phyloP scores from a whole-genome alignment of 2,888 invertebrate species.

The Tinea semifulvella region DNA sequence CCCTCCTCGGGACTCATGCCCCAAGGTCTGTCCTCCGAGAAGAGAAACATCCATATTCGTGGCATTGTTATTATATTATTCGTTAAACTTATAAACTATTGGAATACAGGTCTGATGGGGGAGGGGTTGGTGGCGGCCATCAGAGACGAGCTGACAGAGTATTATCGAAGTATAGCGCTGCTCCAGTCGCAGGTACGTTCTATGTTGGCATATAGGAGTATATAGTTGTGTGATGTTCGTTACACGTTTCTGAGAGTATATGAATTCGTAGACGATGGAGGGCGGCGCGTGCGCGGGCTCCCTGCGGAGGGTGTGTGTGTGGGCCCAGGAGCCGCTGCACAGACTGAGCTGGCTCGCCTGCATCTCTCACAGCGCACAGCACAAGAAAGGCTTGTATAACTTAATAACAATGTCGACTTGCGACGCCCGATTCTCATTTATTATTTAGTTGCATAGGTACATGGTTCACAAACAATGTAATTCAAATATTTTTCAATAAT shows the following conservation, averaged over 20 bases:
- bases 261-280: slow-evolving; percentile 42
- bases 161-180: slow-evolving; percentile 87
- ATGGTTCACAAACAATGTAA: too few species aligned
- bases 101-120: slow-evolving; percentile 77
- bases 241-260: too few species aligned
- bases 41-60: background rate
- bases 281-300: slow-evolving; percentile 64
- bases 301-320: slow-evolving; percentile 78
- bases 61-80: too few species aligned
- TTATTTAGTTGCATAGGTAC: too few species aligned
- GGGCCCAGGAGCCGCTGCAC: slow-evolving; percentile 84
- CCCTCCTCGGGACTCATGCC: slow-evolving; percentile 72
- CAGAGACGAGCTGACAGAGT: slow-evolving; percentile 85
- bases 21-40: slow-evolving; percentile 40
- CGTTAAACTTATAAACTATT: too few species aligned
- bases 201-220: too few species aligned
- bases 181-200: slow-evolving; percentile 82
- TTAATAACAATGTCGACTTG: too few species aligned
- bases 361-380: slow-evolving; percentile 83
- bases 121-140: slow-evolving; percentile 88
- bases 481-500: too few species aligned
- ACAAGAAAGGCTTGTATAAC: slow-evolving; percentile 81
- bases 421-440: too few species aligned
- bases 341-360: slow-evolving; percentile 84
- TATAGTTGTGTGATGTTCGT: too few species aligned